Percentiles rank a stretch among this genome's conserved stretches.
Evolutionary conservation across 2,888 invertebrate genomes (phyloP).

Genomic region (Muscina levida): DNA sequence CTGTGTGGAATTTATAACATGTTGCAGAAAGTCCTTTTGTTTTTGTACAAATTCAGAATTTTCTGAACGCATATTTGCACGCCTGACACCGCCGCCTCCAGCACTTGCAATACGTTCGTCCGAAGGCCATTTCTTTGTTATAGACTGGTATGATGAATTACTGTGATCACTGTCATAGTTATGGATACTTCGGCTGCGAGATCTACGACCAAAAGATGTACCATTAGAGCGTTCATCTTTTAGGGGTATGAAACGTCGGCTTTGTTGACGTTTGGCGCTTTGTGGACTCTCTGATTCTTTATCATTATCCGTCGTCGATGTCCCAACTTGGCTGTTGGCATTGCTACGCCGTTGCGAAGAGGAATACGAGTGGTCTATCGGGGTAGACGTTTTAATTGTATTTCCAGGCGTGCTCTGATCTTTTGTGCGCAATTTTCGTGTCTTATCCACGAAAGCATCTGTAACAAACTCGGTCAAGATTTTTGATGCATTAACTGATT

Average conservation of each 20-base stretch:
- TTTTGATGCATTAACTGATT: conserved; percentile 85
- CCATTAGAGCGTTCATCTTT: conserved; percentile 65
- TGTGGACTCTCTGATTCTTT: too few species aligned
- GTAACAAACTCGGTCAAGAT: conserved; percentile 83
- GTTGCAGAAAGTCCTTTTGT: conserved; percentile 83
- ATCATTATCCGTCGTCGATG: conserved; percentile 42
- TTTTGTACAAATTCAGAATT: conserved; percentile 84
- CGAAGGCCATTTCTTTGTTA: conserved; percentile 69
- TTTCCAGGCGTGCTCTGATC: conserved; percentile 32
- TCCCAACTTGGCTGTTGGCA: conserved; percentile 1
- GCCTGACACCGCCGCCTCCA: conserved; percentile 57
- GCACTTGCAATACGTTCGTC: conserved; percentile 65
- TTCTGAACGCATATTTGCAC: conserved; percentile 83
- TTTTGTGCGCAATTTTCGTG: conserved; percentile 60
- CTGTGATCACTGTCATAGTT: conserved; percentile 35
- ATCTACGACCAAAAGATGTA: conserved; percentile 54
- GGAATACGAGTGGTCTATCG: conserved; percentile 54
- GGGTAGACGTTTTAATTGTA: background rate
- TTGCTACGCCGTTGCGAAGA: background rate
- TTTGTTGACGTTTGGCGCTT: conserved; percentile 60
- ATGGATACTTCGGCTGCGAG: conserved; percentile 75
- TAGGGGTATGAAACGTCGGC: conserved; percentile 63
- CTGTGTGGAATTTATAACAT: conserved; percentile 75
- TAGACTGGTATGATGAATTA: conserved; percentile 23
- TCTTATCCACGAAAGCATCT: conserved; percentile 80